Conservation (phyloP, 2,888 invertebrate species). For the Muscina levida region DNA sequence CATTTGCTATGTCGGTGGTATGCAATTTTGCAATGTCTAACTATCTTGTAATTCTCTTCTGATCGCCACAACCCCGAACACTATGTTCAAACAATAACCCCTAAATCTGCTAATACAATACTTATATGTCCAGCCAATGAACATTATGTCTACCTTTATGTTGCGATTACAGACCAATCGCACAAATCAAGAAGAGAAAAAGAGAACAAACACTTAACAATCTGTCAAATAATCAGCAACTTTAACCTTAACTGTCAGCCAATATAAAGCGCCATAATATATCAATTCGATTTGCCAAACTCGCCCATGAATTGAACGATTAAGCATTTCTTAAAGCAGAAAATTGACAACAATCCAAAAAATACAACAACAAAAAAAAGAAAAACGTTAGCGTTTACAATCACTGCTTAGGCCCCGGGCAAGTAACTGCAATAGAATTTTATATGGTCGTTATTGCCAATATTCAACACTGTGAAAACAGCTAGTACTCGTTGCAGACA, state of each 20-base stretch:
- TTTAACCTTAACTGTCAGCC: conserved; percentile 75
- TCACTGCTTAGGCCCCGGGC: conserved; percentile 9
- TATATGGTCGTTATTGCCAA: background rate
- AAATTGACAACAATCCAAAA: background rate
- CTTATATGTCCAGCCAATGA: no score
- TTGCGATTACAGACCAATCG: background rate
- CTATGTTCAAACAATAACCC: no score
- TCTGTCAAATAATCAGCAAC: conserved; percentile 75
- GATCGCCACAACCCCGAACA: no score
- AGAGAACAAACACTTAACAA: conserved; percentile 62
- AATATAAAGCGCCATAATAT: conserved; percentile 62
- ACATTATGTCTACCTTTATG: background rate
- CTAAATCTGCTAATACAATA: no score
- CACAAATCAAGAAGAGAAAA: conserved; percentile 5
- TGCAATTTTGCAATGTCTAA: no score
- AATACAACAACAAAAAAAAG: background rate
- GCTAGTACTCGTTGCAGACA: background rate
- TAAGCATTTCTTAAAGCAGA: conserved; percentile 11
- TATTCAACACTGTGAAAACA: background rate
- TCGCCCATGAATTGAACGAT: conserved; percentile 8
- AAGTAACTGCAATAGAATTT: conserved; percentile 17
- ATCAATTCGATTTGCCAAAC: conserved; percentile 53
- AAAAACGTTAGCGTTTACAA: conserved; percentile 1
- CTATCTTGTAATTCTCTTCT: no score
- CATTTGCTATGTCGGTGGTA: no score